Evolutionary conservation across 1,140 invertebrate species (phyloP), one percentile per base, ranked within the genome.

Genomic region (Drosophila varians): DNA sequence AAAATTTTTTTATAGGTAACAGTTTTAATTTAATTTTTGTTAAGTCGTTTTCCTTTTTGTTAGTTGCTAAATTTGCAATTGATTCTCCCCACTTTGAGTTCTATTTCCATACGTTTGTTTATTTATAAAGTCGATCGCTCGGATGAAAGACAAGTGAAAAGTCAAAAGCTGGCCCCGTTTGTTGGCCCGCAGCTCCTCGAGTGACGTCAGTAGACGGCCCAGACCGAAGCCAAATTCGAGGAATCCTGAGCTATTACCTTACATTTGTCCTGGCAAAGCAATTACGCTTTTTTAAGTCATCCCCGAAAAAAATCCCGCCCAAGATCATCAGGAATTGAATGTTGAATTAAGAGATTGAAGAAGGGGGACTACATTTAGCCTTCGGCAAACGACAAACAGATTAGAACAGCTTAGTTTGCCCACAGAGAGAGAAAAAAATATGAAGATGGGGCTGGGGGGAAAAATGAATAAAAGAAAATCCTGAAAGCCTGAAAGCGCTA

Each of bases 401-500:
- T 84, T 84, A 86, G 76, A 75, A 65, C 66, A 75, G 76, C 80
- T 84, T 86, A 75, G 79, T 51, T 60, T 46, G 18, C 46, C 40
- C 25, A 49, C 58, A 46, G 31, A 43, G 26, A 4, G 40, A 40
- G 46, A 42, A 69, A 68, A 46, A 57, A 74, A 65, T 71, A 43
- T 42, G n/a, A n/a, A n/a, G n/a, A n/a, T n/a, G n/a, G n/a, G n/a
- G n/a, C n/a, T n/a, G n/a, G n/a, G n/a, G n/a, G n/a, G 43, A 84
- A 77, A 53, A 56, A 62, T 34, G 61, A 74, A 86, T 76, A 68
- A 66, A 45, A 43, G 38, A 66, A 68, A 36, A 26, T 34, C 36
- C 36, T 38, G 38, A 42, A 42, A 18, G 38, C 62, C 28, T 28
- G 57, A 21, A 23, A 60, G 46, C 82, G 55, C 48, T 40, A 28